Evolutionary conservation across 2,888 invertebrate species (phyloP).

Genomic region (Lasioglossum vierecki): DNA sequence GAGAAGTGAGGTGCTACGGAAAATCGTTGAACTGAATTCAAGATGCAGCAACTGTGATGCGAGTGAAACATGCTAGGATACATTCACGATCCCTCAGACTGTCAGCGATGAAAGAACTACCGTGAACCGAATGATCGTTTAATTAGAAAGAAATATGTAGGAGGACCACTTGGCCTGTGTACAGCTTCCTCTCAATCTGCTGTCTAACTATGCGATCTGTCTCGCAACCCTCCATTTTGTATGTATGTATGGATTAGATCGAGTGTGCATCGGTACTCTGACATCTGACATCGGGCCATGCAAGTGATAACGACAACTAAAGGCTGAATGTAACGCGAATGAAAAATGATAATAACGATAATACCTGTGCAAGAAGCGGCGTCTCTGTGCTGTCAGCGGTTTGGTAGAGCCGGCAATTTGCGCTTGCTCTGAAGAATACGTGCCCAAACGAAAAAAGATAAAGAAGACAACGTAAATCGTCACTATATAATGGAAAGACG

Average conservation of each 20-base stretch:
- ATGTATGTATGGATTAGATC: background rate
- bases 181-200: background rate
- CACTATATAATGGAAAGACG: conserved; percentile 72
- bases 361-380: conserved; percentile 84
- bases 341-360: conserved; percentile 76
- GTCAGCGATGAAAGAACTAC: conserved; percentile 7
- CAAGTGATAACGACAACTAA: conserved; percentile 64
- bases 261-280: conserved; percentile 31
- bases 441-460: conserved; percentile 82
- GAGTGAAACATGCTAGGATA: conserved; percentile 37
- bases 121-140: background rate
- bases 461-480: conserved; percentile 80
- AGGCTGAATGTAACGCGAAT: conserved; percentile 66
- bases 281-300: conserved; percentile 61
- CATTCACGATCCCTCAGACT: conserved; percentile 23
- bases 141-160: conserved; percentile 3
- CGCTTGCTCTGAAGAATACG: conserved; percentile 83
- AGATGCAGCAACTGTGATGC: conserved; percentile 15
- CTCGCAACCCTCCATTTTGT: background rate
- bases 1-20: background rate
- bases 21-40: conserved; percentile 18
- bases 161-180: conserved; percentile 14
- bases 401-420: conserved; percentile 84
- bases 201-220: conserved; percentile 14
- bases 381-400: conserved; percentile 84